Conservation (phyloP, 2,888 invertebrate genomes). For the Piscicola geometra region DNA sequence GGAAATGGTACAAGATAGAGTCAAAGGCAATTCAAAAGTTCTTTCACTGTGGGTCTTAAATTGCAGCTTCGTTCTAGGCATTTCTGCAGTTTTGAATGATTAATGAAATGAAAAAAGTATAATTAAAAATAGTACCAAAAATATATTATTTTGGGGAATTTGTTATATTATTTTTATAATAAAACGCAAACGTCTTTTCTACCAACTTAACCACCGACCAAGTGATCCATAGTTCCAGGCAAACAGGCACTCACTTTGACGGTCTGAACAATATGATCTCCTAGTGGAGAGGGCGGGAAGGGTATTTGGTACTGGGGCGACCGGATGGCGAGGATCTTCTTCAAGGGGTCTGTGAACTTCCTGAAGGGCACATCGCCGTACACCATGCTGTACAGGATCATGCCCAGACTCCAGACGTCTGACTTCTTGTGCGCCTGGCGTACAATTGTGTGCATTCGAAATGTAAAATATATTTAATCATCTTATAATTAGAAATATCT, state of each 20-base stretch:
- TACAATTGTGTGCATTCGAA: slow-evolving; percentile 71
- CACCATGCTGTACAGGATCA: slow-evolving; percentile 86
- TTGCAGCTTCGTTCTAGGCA: slow-evolving; percentile 18
- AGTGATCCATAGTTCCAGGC: background rate
- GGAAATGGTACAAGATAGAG: too few relatives aligned
- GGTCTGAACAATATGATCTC: background rate
- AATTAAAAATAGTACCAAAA: background rate
- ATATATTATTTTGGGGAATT: too few relatives aligned
- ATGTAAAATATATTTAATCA: too few relatives aligned
- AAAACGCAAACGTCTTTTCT: too few relatives aligned
- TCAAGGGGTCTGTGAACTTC: slow-evolving; percentile 68
- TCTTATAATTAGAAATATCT: too few relatives aligned
- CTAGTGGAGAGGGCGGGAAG: slow-evolving; percentile 61
- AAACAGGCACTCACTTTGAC: slow-evolving; percentile 13
- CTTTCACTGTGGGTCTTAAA: slow-evolving; percentile 16
- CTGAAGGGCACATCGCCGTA: slow-evolving; percentile 87
- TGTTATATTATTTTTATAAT: too few relatives aligned
- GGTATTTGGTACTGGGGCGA: slow-evolving; percentile 70
- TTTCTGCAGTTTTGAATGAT: slow-evolving; percentile 9
- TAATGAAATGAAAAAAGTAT: background rate
- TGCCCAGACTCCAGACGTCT: slow-evolving; percentile 95
- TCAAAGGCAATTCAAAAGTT: slow-evolving; percentile 4
- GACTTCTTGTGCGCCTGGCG: slow-evolving; percentile 66
- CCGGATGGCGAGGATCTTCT: slow-evolving; percentile 73
- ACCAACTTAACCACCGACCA: background rate